Conservation (phyloP, 2,113 vertebrate genomes). For the Bettongia penicillata region DNA sequence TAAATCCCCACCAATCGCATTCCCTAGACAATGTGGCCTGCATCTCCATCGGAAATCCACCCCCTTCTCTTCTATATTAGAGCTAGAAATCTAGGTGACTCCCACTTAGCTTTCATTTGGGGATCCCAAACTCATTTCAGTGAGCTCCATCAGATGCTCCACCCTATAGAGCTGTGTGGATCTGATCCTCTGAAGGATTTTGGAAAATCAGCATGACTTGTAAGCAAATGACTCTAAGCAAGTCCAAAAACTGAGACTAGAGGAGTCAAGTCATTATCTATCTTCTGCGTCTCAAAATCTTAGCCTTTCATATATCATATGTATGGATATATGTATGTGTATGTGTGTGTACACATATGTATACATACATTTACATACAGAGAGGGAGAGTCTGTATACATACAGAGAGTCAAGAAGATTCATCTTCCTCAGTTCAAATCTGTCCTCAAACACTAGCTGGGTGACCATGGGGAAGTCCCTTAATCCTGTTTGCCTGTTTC, state of each 20-base stretch:
- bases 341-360: no score
- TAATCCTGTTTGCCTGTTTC: neutral
- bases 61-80: neutral
- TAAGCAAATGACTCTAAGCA: neutral
- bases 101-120: neutral
- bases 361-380: neutral
- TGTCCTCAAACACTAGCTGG: neutral
- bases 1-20: neutral
- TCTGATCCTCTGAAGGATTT: neutral
- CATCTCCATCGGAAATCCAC: neutral
- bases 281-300: neutral
- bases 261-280: neutral
- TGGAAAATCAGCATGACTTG: neutral
- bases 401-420: neutral
- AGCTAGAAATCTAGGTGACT: neutral
- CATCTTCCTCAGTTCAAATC: neutral
- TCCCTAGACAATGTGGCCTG: neutral
- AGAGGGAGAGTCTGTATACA: no score
- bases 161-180: neutral
- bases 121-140: neutral
- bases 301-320: neutral
- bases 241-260: neutral
- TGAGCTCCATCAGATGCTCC: neutral
- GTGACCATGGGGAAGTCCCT: neutral
- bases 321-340: neutral